phyloP scores from a whole-genome alignment of 2,113 vertebrate genomes.

The Catagonus wagneri region DNA sequence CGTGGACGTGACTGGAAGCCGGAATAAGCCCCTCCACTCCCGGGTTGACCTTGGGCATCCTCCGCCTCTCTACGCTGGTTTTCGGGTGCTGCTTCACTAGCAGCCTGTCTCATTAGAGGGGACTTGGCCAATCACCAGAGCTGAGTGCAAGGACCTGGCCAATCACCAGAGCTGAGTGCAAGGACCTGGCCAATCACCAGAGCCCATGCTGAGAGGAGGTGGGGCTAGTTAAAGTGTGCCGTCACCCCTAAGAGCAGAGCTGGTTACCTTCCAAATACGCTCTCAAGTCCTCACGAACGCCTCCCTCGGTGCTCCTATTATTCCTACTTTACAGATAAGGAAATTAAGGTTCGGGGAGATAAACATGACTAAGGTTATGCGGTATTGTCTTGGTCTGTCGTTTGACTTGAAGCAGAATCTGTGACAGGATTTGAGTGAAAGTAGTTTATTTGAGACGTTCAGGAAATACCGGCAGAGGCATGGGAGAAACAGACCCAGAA shows the following conservation, averaged over 20 bases:
- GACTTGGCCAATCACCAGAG: not conserved
- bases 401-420: not conserved
- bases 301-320: not conserved
- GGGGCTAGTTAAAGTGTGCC: not conserved
- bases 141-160: not conserved
- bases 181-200: not conserved
- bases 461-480: not conserved
- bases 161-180: not conserved
- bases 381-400: not conserved
- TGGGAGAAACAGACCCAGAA: not conserved
- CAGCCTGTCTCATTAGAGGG: not conserved
- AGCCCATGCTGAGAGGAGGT: not conserved
- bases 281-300: not conserved
- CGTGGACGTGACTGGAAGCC: not conserved
- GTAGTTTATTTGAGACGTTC: not conserved
- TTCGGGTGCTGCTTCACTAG: not conserved
- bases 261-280: not conserved
- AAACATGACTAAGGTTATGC: not conserved
- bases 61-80: not conserved
- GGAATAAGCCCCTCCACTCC: not conserved
- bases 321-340: not conserved
- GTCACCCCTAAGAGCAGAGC: rapidly evolving
- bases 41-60: not conserved
- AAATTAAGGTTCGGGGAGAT: not conserved
- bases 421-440: not conserved